Base-by-base conservation (phyloP, 2,888 invertebrate genomes). In the Atrina japonica region DNA sequence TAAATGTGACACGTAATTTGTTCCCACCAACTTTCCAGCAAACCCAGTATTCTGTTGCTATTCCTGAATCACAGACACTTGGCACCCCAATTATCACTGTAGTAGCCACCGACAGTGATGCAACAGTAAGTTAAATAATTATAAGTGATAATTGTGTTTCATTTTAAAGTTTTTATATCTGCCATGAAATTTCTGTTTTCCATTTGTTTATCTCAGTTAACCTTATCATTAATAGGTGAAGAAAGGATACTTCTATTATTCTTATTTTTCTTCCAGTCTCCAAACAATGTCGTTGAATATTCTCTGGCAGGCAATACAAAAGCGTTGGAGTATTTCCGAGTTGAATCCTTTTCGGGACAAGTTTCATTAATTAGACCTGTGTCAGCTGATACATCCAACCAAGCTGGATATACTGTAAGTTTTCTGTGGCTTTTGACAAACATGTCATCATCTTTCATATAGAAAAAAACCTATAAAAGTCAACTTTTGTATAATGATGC, bases 1-100 rank as follows among this genome's bases (percentile, higher is more conserved):
- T 88, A n/a, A 84, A 81, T 43, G 82, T 88, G 14, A 84, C 86
- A 29, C 71, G 87, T n/a, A 88, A 88, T 73, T 76, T 83, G n/a
- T 80, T 84, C 49, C 65, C 80, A 9, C 88, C 88, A 6, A 41
- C 67, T 1, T 85, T 84, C 63, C 59, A 63, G 9, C 78, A 52
- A 16, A 58, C 64, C 5, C 41, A 55, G 35, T 80, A 77, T 60
- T 41, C 41, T 27, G 25, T 18, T 14, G 47, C 66, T 25, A 76
- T 82, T 18, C 75, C 80, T 0, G 84, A 83, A 52, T 76, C 66
- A 23, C 76, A 80, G 70, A 50, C 76, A 21, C 72, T 83, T 21
- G 84, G 82, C 7, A 64, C 50, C 11, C 66, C 75, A 1, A 77
- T 84, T 61, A 30, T 40, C 2, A 65, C 63, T 23, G 82, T 83